Percentiles rank a stretch among this genome's conserved stretches.
Evolutionary conservation across 2,113 vertebrate species (phyloP).

Genomic region (Azemiops feae): DNA sequence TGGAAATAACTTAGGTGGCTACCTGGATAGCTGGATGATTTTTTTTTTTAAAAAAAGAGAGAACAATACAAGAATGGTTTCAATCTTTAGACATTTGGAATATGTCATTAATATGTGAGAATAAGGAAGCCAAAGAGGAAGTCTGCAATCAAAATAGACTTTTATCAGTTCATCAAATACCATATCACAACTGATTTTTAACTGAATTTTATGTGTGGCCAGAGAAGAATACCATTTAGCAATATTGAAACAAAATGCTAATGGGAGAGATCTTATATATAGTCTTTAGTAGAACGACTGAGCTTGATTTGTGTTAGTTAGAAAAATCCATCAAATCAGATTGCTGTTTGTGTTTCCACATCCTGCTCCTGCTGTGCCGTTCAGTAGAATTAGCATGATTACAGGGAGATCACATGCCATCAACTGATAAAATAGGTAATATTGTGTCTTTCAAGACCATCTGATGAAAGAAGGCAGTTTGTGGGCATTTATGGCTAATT

Average conservation of each 20-base stretch:
- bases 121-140: not conserved
- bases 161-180: not conserved
- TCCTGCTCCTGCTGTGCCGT: not conserved
- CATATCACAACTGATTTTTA: not conserved
- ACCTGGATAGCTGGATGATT: not conserved
- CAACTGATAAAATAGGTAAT: not conserved
- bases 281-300: not conserved
- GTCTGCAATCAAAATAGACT: not conserved
- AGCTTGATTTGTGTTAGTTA: not conserved
- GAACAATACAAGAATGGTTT: not conserved
- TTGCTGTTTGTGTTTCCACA: not conserved
- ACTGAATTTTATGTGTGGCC: not conserved
- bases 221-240: not conserved
- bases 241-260: not conserved
- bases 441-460: not conserved
- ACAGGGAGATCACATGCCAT: not conserved
- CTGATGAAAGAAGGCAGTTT: not conserved
- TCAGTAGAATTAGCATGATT: not conserved
- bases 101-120: not conserved
- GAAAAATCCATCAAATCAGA: not conserved
- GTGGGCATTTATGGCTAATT: not conserved
- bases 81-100: not conserved
- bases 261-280: not conserved
- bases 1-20: not conserved
- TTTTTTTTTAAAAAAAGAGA: not conserved